These are phyloP conservation scores for Drosophila arizonae DNA, from an alignment of 1,140 invertebrate species.

Conservation along the genomic window DNA sequence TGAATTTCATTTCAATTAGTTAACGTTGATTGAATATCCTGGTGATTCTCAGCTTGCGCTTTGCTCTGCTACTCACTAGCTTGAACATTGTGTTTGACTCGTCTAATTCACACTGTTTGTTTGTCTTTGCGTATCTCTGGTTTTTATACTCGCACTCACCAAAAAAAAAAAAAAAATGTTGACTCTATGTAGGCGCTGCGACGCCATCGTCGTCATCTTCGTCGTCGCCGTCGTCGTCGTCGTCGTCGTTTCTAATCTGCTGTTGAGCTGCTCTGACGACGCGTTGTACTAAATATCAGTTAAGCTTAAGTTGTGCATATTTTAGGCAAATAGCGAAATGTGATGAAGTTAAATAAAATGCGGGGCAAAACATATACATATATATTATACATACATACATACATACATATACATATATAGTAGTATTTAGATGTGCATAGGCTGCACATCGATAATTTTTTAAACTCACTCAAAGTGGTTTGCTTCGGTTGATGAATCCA, in stretches of 20 bases:
- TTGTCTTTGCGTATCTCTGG: conserved; percentile 50
- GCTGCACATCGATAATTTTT: conserved; percentile 27
- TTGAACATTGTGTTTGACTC: conserved; percentile 78
- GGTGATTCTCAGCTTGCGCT: not conserved
- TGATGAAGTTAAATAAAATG: conserved; percentile 59
- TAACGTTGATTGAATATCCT: not conserved
- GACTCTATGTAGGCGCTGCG: conserved; percentile 15
- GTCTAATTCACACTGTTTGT: conserved; percentile 74
- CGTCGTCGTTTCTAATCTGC: conserved; percentile 64
- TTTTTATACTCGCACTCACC: conserved; percentile 52
- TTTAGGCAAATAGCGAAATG: conserved; percentile 48
- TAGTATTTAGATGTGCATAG: conserved; percentile 11
- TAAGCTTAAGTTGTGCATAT: conserved; percentile 53
- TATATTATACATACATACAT: not conserved
- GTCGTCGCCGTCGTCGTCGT: conserved; percentile 44
- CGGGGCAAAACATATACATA: conserved; percentile 33
- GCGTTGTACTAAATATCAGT: conserved; percentile 61
- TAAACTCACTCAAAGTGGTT: conserved; percentile 50
- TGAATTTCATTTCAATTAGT: too few species aligned
- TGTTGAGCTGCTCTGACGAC: conserved; percentile 42
- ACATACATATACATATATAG: not conserved
- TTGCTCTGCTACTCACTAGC: conserved; percentile 67
- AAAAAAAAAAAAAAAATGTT: not conserved
- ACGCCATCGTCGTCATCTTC: conserved; percentile 29
- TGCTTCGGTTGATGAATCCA: conserved; percentile 35